phyloP scores from a whole-genome alignment of 2,888 invertebrate species.

The Drosophila paramelanica region DNA sequence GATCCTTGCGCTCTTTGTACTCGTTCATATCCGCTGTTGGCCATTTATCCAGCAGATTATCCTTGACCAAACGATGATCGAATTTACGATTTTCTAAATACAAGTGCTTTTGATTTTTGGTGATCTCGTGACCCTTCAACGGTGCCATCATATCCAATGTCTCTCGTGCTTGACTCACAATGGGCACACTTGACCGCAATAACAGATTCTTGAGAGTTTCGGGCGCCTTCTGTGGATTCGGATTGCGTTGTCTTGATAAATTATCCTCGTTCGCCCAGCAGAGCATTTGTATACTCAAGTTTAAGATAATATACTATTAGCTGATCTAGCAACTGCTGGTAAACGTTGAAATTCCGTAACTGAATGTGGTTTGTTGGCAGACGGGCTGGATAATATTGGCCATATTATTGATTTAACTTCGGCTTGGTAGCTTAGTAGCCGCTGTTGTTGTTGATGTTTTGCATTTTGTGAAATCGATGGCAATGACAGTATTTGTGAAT shows the following conservation, averaged over 20 bases:
- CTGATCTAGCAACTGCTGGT: not conserved
- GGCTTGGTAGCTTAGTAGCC: conserved; percentile 51
- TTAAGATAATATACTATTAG: not conserved
- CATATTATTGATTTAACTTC: conserved; percentile 70
- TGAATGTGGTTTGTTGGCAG: conserved; percentile 8
- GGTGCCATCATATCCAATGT: conserved; percentile 67
- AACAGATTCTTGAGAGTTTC: conserved; percentile 81
- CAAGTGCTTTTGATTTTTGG: conserved; percentile 74
- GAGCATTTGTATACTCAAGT: conserved; percentile 69
- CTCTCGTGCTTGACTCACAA: conserved; percentile 81
- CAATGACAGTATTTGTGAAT: conserved; percentile 25
- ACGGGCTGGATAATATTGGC: not conserved
- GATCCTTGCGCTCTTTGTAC: conserved; percentile 83
- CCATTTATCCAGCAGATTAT: conserved; percentile 83
- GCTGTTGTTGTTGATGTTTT: conserved; percentile 22
- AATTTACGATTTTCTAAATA: conserved; percentile 84
- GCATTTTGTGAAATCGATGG: conserved; percentile 65
- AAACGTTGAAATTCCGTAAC: conserved; percentile 20
- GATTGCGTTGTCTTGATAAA: conserved; percentile 80
- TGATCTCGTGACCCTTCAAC: conserved; percentile 68
- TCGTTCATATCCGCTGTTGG: conserved; percentile 80
- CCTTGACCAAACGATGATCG: conserved; percentile 84
- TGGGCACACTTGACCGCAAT: conserved; percentile 83
- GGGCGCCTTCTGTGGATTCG: conserved; percentile 75
- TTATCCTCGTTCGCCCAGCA: conserved; percentile 83